Base-by-base conservation (phyloP, 2,113 vertebrate genomes). In the Xiphophorus hellerii region DNA sequence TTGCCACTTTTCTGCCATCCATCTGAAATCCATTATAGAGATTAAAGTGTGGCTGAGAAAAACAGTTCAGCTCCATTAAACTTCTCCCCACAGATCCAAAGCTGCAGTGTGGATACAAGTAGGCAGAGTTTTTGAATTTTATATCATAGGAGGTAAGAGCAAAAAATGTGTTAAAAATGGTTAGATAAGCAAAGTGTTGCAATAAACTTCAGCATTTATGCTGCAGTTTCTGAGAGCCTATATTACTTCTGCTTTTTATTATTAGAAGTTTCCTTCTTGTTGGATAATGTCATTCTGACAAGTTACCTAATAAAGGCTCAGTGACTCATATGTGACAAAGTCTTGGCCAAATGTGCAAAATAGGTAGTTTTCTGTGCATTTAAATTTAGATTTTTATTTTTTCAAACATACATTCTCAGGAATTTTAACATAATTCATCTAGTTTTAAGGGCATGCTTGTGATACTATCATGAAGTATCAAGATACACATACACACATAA, bases 11-110 rank as follows among this genome's bases (percentile, higher is more conserved):
- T 63, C 14, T 68, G 61, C 77, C 35, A 61, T 74, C 64, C 62
- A 66, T 67, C 54, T 77, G 73, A 85, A 84, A 83, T 60, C 76
- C 78, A 85, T 85, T 84, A 87, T 62, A 75, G 73, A 84, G 76
- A 89, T 90, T 82, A 83, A 37, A 87, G 76, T 67, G 62, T 31
- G 39, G 86, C 84, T 78, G 73, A 82, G 67, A 83, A 71, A 74
- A 15, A 48, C 14, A 6, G 66, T 20, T 76, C 82, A 67, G 51
- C 69, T 61, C 58, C 62, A 69, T 75, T 81, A 90, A 90, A 86
- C 84, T 78, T 33, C 42, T 90, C 83, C 83, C 76, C 73, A 73
- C 39, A 84, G 82, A 82, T 76, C 71, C 71, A 77, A 30, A 63
- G 72, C 65, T 44, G 71, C 73, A 80, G 39, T 74, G 37, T 65